Evolutionary conservation across 2,113 vertebrate species (phyloP), one percentile per base, ranked within the genome.

Genomic region (Nibea albiflora): DNA sequence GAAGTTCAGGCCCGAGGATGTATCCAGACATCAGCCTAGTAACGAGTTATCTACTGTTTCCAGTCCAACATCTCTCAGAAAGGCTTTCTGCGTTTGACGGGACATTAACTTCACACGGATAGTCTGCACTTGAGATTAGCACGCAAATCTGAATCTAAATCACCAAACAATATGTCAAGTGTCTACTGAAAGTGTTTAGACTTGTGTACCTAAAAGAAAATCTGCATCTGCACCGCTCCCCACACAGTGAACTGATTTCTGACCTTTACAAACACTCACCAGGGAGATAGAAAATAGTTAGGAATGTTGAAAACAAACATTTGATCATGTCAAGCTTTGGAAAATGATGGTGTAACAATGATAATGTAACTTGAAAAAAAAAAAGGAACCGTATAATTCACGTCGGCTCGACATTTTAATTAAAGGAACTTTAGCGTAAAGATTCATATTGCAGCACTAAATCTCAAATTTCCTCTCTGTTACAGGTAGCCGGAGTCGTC

Each of bases 401-500:
- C 35, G 26, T 20, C 22, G n/a, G 12, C 20, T 35, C 65, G 57
- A 76, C 35, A 24, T 73, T 68, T 58, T 81, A 62, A 62, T 42
- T 50, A 54, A 63, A 31, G 1, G 17, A 28, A 63, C 10, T 24
- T 2, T 22, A 42, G 5, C 24, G 12, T 20, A 35, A 14, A 17
- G 16, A 60, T 4, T 31, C 31, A 22, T 12, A 11, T 44, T 53
- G 52, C 62, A n/a, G 16, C 3, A 17, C 58, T 22, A 11, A 20
- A 62, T 44, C 11, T 62, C 4, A 4, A 11, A 3, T 63, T 14
- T 53, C 57, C 11, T 73, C n/a, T 68, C 22, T 46, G 78, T 57
- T 22, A 1, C 90, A 94, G 92, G 86, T 93, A 89, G 89, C 85
- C 35, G 69, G 57, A 72, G 81, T 78, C 39, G 7, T 69, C 88